Percentiles rank a stretch among this genome's conserved stretches.
These are phyloP conservation scores for Ylistrum balloti DNA, from an alignment of 1,140 invertebrate genomes.

Conservation along the genomic window DNA sequence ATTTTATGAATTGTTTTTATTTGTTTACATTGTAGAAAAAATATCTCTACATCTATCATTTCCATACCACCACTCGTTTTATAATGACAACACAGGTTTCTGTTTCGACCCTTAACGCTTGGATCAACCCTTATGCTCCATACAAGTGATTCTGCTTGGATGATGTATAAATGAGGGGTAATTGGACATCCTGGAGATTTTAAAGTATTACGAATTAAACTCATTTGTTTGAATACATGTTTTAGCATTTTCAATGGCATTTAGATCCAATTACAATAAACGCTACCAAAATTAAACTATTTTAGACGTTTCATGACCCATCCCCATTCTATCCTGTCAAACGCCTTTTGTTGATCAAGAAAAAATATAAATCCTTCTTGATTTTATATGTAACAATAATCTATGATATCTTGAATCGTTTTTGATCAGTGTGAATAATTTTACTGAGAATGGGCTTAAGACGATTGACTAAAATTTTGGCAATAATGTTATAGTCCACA, in stretches of 20 bases:
- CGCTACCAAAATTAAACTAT: not conserved
- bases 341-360: no score
- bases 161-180: slow-evolving; percentile 41
- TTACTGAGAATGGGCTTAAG: not conserved
- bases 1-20: not conserved
- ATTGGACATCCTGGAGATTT: slow-evolving; percentile 44
- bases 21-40: not conserved
- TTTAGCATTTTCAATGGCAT: not conserved
- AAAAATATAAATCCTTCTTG: not conserved
- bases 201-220: not conserved
- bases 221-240: slow-evolving; percentile 1
- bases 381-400: not conserved
- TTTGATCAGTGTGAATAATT: not conserved
- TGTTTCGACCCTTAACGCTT: not conserved
- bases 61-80: not conserved
- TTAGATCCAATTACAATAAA: not conserved
- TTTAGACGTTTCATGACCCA: not conserved
- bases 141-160: slow-evolving; percentile 43
- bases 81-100: not conserved
- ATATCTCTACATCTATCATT: not conserved
- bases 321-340: not conserved
- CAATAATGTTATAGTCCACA: not conserved
- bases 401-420: not conserved
- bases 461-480: not conserved
- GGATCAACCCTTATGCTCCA: not conserved